phyloP scores from a whole-genome alignment of 1,140 invertebrate species.

The Diorhabda carinulata region DNA sequence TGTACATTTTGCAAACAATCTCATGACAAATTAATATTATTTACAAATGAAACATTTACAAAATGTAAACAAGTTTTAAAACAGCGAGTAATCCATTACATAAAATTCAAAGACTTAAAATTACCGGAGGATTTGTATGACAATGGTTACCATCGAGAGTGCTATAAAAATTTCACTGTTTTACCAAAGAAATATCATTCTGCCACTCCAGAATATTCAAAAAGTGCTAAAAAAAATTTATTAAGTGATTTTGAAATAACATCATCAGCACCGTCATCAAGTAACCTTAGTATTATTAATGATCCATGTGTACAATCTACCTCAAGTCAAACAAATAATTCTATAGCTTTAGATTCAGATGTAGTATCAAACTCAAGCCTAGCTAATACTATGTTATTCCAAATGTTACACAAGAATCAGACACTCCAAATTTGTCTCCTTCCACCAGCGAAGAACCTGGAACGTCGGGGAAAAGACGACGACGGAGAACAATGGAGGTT shows the following conservation, averaged over 20 bases:
- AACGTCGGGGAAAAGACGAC: conserved; percentile 16
- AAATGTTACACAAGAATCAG: conserved; percentile 25
- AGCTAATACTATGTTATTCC: conserved; percentile 38
- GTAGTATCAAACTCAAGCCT: conserved; percentile 39
- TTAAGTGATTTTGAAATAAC: conserved; percentile 25
- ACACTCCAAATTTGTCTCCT: conserved; percentile 40
- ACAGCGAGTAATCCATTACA: conserved; percentile 19
- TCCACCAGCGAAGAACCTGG: conserved; percentile 7
- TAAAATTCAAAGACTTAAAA: conserved; percentile 31
- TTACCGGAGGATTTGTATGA: conserved; percentile 20
- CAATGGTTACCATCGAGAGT: too few relatives aligned
- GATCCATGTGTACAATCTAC: too few relatives aligned
- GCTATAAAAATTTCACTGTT: too few relatives aligned
- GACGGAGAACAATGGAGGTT: too few relatives aligned
- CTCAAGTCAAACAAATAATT: too few relatives aligned
- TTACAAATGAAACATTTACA: conserved; percentile 26
- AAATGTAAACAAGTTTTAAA: conserved; percentile 25
- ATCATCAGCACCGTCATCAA: conserved; percentile 30
- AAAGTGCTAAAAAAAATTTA: conserved; percentile 21
- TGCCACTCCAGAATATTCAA: conserved; percentile 22
- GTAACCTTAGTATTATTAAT: too few relatives aligned
- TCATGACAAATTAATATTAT: conserved; percentile 25
- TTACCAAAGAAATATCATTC: too few relatives aligned
- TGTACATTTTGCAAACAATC: conserved; percentile 27
- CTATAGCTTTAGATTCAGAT: too few relatives aligned